Evolutionary conservation across 2,888 invertebrate species (phyloP), one percentile per base, ranked within the genome.

Genomic region (Brachynemurus nebulosus): DNA sequence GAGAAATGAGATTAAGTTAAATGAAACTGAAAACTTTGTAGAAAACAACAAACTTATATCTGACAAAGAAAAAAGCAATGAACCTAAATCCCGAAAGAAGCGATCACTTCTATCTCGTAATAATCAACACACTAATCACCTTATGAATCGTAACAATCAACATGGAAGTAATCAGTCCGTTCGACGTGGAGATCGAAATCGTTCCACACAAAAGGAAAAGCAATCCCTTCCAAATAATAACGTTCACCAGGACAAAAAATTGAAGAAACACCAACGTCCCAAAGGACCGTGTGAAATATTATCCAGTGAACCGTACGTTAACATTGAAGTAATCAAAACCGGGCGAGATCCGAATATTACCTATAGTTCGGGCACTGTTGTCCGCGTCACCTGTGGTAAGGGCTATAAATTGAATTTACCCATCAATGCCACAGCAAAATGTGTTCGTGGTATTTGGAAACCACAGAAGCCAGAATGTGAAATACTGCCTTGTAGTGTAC

Each of bases 391-490:
- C 1, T 89, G 88, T 58, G 78, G 78, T 1, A 78, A 79, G 50
- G 86, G 86, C 3, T 86, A 84, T 55, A 78, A 77, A 9, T 65
- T 83, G 3, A 88, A 86, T 59, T 67, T 86, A 48, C 71, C 72
- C 16, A 69, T 71, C 43, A 86, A 86, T 57, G 72, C 75, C 3
- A 86, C 86, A 1, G 82, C 82, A 0, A 79, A 80, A 55, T 92
- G 92, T 59, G 78, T 81, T 3, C 71, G 85, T 48, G 90, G 91
- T 1, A 72, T 81, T 51, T 91, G 91, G 91, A 83, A 80, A 54
- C 88, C 88, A 0, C 75, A 76, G 48, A 80, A 77, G 53, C 90
- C 91, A 0, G 73, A 74, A 53, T 92, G 91, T 61, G 70, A 78
- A 56, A 80, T 88, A 57, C 68, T 77, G 30, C 81, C 82, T 0